phyloP scores from a whole-genome alignment of 2,888 invertebrate genomes.

The Spodoptera littoralis region DNA sequence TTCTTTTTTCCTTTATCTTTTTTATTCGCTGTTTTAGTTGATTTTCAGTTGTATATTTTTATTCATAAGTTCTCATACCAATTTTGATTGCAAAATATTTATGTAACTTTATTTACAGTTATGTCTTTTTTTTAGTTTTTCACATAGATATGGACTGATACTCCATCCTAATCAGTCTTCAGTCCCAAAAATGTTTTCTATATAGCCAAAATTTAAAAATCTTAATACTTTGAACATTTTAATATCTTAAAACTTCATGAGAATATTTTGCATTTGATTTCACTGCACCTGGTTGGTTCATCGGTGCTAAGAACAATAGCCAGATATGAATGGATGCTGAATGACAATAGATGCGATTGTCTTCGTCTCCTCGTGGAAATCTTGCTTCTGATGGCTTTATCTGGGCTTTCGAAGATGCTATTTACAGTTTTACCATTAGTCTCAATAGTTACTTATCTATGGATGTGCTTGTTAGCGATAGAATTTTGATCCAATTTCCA shows the following conservation, averaged over 20 bases:
- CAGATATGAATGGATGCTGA: conserved; percentile 31
- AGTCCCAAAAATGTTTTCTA: not conserved
- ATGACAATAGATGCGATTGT: conserved; percentile 44
- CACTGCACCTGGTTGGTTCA: conserved; percentile 20
- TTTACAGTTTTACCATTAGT: not conserved
- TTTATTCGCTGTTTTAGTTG: too few relatives aligned
- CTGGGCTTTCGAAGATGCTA: conserved; percentile 22
- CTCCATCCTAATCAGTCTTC: too few relatives aligned
- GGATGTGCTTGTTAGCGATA: too few relatives aligned
- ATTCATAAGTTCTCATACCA: too few relatives aligned
- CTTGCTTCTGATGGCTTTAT: conserved; percentile 36
- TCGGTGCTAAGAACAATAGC: conserved; percentile 33
- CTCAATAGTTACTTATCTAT: too few relatives aligned
- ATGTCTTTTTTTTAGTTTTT: too few relatives aligned
- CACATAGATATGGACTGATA: too few relatives aligned
- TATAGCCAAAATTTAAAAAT: conserved; percentile 5
- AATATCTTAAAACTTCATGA: conserved; percentile 21
- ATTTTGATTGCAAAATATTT: too few relatives aligned
- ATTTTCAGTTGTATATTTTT: too few relatives aligned
- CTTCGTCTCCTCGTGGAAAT: conserved; percentile 31
- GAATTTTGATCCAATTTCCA: too few relatives aligned
- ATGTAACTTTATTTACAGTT: too few relatives aligned
- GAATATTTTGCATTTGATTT: conserved; percentile 42
- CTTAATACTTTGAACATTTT: conserved; percentile 18
- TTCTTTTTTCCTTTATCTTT: too few relatives aligned